Evolutionary conservation across 53 echinoderm and acorn worm genomes (phyloP), one percentile per base, ranked within the genome.

Genomic region (Pentamera pediparva): DNA sequence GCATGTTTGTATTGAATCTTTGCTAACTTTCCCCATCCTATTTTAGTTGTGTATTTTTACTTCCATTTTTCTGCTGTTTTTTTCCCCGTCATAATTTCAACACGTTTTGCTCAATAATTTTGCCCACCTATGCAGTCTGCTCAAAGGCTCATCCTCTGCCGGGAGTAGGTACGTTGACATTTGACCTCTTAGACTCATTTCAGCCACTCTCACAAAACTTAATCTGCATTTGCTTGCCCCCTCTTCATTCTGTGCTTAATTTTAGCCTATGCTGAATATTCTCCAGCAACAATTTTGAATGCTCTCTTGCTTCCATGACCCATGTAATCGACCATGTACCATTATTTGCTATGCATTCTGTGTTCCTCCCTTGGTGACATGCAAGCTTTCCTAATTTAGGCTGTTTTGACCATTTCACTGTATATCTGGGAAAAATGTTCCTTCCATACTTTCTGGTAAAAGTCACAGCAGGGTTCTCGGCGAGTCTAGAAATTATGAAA

Each of bases 121-220:
- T 32, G 45, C 67, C 67, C 67, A n/a, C n/a, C 29, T 43, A 67
- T 43, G 67, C 67, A 67, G 27, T 67, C 67, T 27, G 39, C 30
- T 47, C 43, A 67, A 67, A 67, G 67, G 67, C 67, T 47, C 67
- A 67, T 41, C 29, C 67, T 41, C 67, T 67, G 67, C 45, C 45
- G 67, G 45, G 20, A 67, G 67, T 67, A 67, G 67, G 67, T 67
- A 67, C 45, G 67, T 67, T 67, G 43, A 67, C 58, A 67, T 67
- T 67, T 67, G 67, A 67, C 67, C 67, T 67, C 45, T 67, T 67
- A 45, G 47, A 13, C 45, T 67, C 11, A 47, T 22, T 43, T 67
- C 45, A 40, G 28, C 45, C 67, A 67, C 29, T 67, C 45, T 67
- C 37, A 41, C 26, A 29, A 57, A 31, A 11, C 58, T 26, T 45